phyloP scores from a whole-genome alignment of 1,140 invertebrate genomes.

The Phortica variegata region DNA sequence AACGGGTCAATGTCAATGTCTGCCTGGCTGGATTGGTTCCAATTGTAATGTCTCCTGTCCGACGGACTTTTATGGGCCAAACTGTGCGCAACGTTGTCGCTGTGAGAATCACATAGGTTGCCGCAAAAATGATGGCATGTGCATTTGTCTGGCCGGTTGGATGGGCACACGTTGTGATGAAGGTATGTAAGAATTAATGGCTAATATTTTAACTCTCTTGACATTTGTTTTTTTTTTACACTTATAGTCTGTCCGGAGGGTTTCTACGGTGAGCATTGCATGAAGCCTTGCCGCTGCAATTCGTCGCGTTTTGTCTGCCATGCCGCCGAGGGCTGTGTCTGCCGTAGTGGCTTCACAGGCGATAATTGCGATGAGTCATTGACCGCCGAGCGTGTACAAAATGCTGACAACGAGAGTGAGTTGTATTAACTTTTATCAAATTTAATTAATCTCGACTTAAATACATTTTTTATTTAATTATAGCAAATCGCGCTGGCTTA shows the following conservation, averaged over 20 bases:
- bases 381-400: constrained; percentile 31
- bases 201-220: not conserved
- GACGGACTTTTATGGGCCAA: constrained; percentile 77
- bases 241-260: constrained; percentile 90
- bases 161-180: constrained; percentile 77
- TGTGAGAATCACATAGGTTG: constrained; percentile 80
- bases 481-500: constrained; percentile 62
- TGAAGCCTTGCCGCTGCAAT: constrained; percentile 75
- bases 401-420: constrained; percentile 30
- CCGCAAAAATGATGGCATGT: constrained; percentile 77
- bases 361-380: constrained; percentile 60
- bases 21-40: constrained; percentile 79
- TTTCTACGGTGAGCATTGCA: constrained; percentile 86
- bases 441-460: not conserved
- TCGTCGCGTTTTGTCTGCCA: constrained; percentile 80
- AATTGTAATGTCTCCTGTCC: constrained; percentile 80
- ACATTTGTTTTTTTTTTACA: not conserved
- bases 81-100: constrained; percentile 82
- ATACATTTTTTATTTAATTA: not conserved
- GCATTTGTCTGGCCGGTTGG: constrained; percentile 77
- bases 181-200: constrained; percentile 59
- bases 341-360: constrained; percentile 74
- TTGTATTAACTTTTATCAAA: not conserved
- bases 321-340: constrained; percentile 76
- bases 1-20: constrained; percentile 82